A percentile compares a stretch with the other conserved stretches of the same genome.
Conservation (phyloP, 2,888 invertebrate species). For the Arrhopalites spinosus region DNA sequence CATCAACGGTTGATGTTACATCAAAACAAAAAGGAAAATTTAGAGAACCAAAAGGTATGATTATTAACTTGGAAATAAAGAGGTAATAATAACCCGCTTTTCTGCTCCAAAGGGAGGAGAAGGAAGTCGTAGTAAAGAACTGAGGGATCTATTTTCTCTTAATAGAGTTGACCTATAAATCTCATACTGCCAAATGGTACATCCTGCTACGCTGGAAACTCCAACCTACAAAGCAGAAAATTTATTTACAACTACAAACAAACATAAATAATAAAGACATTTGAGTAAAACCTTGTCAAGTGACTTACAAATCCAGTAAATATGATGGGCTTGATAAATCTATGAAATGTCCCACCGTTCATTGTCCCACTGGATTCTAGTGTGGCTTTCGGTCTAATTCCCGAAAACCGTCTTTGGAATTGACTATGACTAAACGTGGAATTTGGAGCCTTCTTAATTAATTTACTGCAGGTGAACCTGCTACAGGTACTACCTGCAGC, state of each 20-base stretch:
- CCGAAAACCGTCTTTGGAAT: slow-evolving; percentile 21
- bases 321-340: slow-evolving; percentile 48
- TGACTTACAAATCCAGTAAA: slow-evolving; percentile 52
- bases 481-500: neutral
- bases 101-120: slow-evolving; percentile 28
- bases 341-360: slow-evolving; percentile 26
- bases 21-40: too few species aligned
- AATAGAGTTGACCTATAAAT: slow-evolving; percentile 59
- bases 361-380: neutral
- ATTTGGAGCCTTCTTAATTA: slow-evolving; percentile 4
- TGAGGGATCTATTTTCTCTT: slow-evolving; percentile 17
- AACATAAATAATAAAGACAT: too few species aligned
- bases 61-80: too few species aligned
- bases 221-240: too few species aligned
- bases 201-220: slow-evolving; percentile 72
- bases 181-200: slow-evolving; percentile 90
- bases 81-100: slow-evolving; percentile 30
- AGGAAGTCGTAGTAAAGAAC: slow-evolving; percentile 8
- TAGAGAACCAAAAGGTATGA: too few species aligned
- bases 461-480: neutral
- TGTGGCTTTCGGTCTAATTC: slow-evolving; percentile 1
- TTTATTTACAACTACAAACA: neutral
- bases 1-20: too few species aligned
- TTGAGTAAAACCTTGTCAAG: neutral
- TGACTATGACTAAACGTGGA: neutral